Evolutionary conservation across 2,888 invertebrate genomes (phyloP).

Genomic region (Papilio elwesi): DNA sequence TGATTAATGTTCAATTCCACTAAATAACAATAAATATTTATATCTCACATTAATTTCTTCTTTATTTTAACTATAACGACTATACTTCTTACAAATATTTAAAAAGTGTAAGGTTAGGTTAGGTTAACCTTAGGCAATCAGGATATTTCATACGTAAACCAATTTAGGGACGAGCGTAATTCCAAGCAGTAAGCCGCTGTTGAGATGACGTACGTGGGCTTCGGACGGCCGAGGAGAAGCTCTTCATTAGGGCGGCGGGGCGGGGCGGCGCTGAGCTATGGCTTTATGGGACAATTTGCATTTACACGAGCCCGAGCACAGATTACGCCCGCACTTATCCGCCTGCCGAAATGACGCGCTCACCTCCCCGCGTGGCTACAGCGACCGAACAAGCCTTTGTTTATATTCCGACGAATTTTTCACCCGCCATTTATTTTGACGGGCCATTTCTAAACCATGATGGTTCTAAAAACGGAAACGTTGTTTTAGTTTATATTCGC

Average conservation of each 20-base stretch:
- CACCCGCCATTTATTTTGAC: constrained; percentile 78
- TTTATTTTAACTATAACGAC: too few species aligned
- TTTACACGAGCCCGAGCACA: constrained; percentile 82
- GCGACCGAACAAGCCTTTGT: constrained; percentile 78
- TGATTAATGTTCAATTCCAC: too few species aligned
- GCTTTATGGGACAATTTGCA: constrained; percentile 84
- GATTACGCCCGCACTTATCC: constrained; percentile 82
- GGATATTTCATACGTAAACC: constrained; percentile 59
- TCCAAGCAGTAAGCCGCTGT: constrained; percentile 71
- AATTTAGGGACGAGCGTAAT: constrained; percentile 74
- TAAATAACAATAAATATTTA: too few species aligned
- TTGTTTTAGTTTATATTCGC: constrained; percentile 7
- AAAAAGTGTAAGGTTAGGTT: constrained; percentile 11
- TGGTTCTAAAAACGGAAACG: constrained; percentile 13
- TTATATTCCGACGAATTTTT: constrained; percentile 79
- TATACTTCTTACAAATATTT: too few species aligned
- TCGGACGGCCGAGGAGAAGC: constrained; percentile 71
- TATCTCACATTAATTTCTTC: too few species aligned
- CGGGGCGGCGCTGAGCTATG: constrained; percentile 61
- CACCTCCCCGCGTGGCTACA: constrained; percentile 54
- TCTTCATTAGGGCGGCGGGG: constrained; percentile 75
- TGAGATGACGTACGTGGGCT: constrained; percentile 75
- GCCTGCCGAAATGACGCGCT: constrained; percentile 75
- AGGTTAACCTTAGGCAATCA: constrained; percentile 43
- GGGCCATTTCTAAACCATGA: constrained; percentile 66